phyloP scores from a whole-genome alignment of 2,888 invertebrate species.

The Alentia gelatinosa region DNA sequence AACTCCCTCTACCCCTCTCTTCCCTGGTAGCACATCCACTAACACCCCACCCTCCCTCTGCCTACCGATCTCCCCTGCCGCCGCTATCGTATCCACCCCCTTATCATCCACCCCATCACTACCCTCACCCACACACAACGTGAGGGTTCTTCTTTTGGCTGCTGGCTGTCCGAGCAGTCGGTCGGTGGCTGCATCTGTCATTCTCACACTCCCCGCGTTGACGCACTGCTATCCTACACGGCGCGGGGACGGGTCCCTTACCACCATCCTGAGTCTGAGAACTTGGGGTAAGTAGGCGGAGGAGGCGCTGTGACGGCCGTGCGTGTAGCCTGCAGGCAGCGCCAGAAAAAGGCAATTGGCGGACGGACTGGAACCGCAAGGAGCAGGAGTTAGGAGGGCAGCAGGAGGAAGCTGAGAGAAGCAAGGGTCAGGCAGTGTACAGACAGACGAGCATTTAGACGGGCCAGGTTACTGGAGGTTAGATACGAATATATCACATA shows the following conservation, averaged over 20 bases:
- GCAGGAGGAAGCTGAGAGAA: too few relatives aligned
- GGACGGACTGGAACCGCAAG: background rate
- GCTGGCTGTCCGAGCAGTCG: background rate
- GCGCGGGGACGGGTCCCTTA: background rate
- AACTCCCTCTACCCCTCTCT: background rate
- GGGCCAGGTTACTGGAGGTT: background rate
- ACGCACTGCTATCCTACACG: background rate
- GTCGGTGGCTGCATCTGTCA: background rate
- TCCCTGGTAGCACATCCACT: background rate
- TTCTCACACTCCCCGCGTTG: background rate
- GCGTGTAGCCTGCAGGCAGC: constrained; percentile 6
- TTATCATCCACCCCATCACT: too few relatives aligned
- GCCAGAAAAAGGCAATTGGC: constrained; percentile 34
- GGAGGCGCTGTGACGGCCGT: constrained; percentile 12
- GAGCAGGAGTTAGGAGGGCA: background rate
- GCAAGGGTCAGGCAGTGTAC: too few relatives aligned
- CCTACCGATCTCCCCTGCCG: background rate
- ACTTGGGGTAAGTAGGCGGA: constrained; percentile 40
- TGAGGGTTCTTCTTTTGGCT: background rate
- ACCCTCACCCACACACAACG: background rate
- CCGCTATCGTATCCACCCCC: background rate
- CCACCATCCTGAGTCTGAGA: background rate
- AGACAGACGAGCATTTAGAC: too few relatives aligned
- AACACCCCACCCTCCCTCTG: background rate
- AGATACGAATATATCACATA: too few relatives aligned